Conservation (phyloP, 1,140 invertebrate genomes). For the Sitodiplosis mosellana region DNA sequence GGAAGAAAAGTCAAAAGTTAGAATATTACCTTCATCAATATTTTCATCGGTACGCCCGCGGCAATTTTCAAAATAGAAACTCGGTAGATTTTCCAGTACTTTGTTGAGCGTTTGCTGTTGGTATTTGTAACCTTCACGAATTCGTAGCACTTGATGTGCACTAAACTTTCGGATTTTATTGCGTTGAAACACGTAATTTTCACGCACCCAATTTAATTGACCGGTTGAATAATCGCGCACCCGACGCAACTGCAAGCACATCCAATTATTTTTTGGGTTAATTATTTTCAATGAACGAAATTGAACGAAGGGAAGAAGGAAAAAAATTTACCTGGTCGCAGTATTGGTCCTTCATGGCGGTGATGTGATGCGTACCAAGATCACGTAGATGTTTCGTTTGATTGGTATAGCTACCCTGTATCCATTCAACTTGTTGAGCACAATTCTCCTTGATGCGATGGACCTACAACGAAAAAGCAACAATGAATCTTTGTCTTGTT, state of each 20-base stretch:
- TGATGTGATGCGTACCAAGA: conserved; percentile 72
- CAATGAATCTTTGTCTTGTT: not conserved
- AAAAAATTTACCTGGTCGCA: conserved; percentile 54
- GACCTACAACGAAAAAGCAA: no score
- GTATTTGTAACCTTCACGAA: conserved; percentile 86
- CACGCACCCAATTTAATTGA: conserved; percentile 80
- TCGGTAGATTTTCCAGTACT: conserved; percentile 84
- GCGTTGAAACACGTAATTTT: conserved; percentile 88
- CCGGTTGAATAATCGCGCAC: conserved; percentile 77
- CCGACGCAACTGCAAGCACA: conserved; percentile 45
- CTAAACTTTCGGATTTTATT: conserved; percentile 89
- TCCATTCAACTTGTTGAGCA: conserved; percentile 80
- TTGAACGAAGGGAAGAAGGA: not conserved
- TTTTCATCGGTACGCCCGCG: conserved; percentile 60
- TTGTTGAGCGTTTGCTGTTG: conserved; percentile 89
- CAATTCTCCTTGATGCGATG: conserved; percentile 83
- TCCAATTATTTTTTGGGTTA: no score
- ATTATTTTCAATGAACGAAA: not conserved
- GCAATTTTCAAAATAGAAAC: conserved; percentile 81
- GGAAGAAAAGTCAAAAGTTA: no score
- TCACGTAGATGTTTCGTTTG: conserved; percentile 80
- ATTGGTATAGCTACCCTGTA: conserved; percentile 73
- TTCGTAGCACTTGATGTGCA: conserved; percentile 67
- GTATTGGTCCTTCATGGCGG: conserved; percentile 74
- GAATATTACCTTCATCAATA: conserved; percentile 27